A percentile compares a stretch with the other conserved stretches of the same genome.
phyloP scores from a whole-genome alignment of 2,113 vertebrate genomes.

The Orthonyx spaldingii region DNA sequence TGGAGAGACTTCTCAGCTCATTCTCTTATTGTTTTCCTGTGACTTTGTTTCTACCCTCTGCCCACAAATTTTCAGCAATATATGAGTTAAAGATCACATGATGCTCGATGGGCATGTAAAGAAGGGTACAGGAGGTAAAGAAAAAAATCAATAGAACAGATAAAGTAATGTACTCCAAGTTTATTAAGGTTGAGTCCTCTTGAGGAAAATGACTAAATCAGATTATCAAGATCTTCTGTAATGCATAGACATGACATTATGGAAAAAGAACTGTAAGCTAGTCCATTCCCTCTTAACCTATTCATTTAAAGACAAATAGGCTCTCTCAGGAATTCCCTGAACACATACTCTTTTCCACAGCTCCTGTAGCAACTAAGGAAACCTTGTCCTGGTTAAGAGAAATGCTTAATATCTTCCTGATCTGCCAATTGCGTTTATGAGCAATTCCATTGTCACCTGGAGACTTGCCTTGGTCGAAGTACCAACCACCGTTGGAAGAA shows the following conservation, averaged over 20 bases:
- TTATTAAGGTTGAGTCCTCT: background rate
- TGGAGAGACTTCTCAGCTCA: background rate
- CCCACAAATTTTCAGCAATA: background rate
- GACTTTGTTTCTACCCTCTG: background rate
- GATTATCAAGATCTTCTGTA: background rate
- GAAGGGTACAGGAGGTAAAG: background rate
- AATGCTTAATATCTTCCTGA: background rate
- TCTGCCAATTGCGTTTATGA: background rate
- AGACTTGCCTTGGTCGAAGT: background rate
- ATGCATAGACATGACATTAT: background rate
- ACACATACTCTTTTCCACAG: background rate
- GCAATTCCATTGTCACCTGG: background rate
- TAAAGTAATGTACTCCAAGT: background rate
- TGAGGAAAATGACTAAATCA: background rate
- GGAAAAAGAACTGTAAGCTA: background rate
- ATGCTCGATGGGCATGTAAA: background rate
- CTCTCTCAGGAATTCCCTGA: background rate
- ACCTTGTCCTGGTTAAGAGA: background rate
- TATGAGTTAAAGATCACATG: background rate
- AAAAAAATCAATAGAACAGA: background rate
- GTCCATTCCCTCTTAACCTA: background rate
- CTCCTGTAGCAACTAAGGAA: background rate
- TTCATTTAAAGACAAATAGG: background rate
- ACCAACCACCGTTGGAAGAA: background rate
- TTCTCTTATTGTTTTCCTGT: background rate